A percentile compares a stretch with the other conserved stretches of the same genome.
These are phyloP conservation scores for Zaprionus vittiger DNA, from an alignment of 1,140 invertebrate species.

Conservation along the genomic window DNA sequence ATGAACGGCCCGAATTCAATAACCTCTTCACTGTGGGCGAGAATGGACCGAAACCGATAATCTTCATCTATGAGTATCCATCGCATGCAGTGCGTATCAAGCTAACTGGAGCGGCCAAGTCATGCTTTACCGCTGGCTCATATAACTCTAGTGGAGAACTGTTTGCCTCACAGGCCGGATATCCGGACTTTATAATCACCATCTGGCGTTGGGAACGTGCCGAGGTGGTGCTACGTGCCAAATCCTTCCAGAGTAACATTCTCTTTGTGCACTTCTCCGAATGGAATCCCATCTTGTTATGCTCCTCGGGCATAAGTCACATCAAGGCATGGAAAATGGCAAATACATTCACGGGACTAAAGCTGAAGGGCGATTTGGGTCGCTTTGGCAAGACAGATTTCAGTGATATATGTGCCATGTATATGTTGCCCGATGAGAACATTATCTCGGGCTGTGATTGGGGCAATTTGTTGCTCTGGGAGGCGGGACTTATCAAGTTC, in stretches of 20 bases:
- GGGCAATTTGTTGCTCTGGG: constrained; percentile 96
- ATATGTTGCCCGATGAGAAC: constrained; percentile 94
- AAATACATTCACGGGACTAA: constrained; percentile 94
- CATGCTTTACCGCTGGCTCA: constrained; percentile 90
- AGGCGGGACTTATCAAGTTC: constrained; percentile 93
- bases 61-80: constrained; percentile 94
- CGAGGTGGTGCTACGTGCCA: constrained; percentile 89
- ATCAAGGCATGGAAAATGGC: constrained; percentile 98
- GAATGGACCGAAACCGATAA: constrained; percentile 91
- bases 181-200: constrained; percentile 94
- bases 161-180: constrained; percentile 92
- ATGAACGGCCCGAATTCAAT: constrained; percentile 87
- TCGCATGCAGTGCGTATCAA: constrained; percentile 89
- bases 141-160: constrained; percentile 93
- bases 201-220: constrained; percentile 94
- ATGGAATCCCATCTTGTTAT: constrained; percentile 90
- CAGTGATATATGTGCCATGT: constrained; percentile 93
- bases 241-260: constrained; percentile 92
- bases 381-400: constrained; percentile 96
- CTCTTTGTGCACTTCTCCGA: constrained; percentile 92
- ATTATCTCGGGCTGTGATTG: constrained; percentile 93
- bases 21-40: constrained; percentile 93
- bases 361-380: constrained; percentile 93
- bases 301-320: constrained; percentile 90
- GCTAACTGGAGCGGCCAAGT: constrained; percentile 89